phyloP scores from a whole-genome alignment of 2,113 vertebrate genomes.

The Pyxicephalus adspersus region DNA sequence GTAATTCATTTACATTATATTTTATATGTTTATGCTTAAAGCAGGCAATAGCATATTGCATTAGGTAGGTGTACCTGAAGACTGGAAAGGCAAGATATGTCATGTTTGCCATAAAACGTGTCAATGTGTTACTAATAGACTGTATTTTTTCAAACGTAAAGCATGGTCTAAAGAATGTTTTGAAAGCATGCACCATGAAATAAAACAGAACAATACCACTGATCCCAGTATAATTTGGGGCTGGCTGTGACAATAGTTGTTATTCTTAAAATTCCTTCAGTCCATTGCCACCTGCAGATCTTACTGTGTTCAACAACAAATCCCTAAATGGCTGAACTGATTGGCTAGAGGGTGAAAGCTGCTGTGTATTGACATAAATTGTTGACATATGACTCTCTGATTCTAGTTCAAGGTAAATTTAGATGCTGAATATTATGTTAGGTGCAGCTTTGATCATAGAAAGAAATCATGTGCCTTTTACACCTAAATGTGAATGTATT shows the following conservation, averaged over 20 bases:
- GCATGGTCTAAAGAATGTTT: background rate
- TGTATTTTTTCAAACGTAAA: background rate
- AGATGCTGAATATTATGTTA: background rate
- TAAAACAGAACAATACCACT: background rate
- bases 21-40: no score
- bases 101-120: no score
- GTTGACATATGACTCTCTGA: slow-evolving; percentile 8
- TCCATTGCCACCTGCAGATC: slow-evolving; percentile 31
- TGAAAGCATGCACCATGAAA: background rate
- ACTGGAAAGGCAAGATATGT: no score
- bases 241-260: slow-evolving; percentile 12
- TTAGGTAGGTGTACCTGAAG: no score
- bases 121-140: no score
- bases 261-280: slow-evolving; percentile 6
- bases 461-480: background rate
- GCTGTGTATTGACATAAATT: slow-evolving; percentile 11
- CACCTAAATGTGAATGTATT: background rate
- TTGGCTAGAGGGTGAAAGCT: slow-evolving; percentile 24
- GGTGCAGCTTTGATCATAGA: background rate
- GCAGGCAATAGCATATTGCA: no score
- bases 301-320: slow-evolving; percentile 16
- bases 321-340: slow-evolving; percentile 10
- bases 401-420: background rate
- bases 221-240: background rate
- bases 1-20: no score